Evolutionary conservation across 1,140 invertebrate genomes (phyloP).

Genomic region (Eupristina koningsbergeri): DNA sequence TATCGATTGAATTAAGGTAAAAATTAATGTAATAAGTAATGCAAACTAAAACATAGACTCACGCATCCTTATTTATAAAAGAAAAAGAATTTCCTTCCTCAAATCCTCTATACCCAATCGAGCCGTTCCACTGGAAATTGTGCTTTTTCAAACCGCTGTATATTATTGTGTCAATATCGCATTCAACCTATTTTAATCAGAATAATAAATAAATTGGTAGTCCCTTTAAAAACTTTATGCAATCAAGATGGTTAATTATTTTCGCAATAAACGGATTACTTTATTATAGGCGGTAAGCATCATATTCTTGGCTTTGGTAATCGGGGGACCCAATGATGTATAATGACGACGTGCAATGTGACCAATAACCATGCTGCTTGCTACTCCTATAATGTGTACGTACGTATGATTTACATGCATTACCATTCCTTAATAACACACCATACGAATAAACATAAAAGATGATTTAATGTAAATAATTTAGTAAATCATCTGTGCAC

Average conservation of each 20-base stretch:
- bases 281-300: conserved; percentile 50
- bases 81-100: not conserved
- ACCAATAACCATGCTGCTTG: conserved; percentile 81
- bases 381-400: conserved; percentile 62
- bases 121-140: not conserved
- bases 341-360: conserved; percentile 79
- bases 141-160: conserved; percentile 72
- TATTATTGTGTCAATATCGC: conserved; percentile 78
- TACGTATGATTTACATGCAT: not conserved
- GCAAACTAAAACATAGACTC: not conserved
- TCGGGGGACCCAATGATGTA: conserved; percentile 78
- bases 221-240: not conserved
- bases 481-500: not conserved
- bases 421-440: not conserved
- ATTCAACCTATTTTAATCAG: conserved; percentile 69
- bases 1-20: not conserved
- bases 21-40: too few relatives aligned
- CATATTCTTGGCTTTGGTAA: conserved; percentile 72
- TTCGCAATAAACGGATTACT: conserved; percentile 37
- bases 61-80: not conserved
- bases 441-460: not conserved
- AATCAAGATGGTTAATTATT: not conserved
- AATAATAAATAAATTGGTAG: not conserved
- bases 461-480: not conserved
- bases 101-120: conserved; percentile 1